Conservation (phyloP, 2,113 vertebrate genomes). For the Eonycteris spelaea region DNA sequence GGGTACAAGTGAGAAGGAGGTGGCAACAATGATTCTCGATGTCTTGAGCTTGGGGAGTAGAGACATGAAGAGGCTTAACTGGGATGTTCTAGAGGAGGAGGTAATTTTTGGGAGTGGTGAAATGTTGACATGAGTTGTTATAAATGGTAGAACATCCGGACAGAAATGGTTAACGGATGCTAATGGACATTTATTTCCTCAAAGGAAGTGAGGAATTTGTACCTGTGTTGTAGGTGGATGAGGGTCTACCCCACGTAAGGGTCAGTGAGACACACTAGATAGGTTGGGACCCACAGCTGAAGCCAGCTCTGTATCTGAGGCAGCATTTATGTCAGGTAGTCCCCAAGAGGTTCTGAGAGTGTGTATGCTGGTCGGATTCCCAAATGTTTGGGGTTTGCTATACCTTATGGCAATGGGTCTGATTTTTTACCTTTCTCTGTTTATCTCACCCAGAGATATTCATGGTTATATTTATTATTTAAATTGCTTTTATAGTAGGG, state of each 20-base stretch:
- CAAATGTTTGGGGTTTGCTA: neutral
- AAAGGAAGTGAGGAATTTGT: neutral
- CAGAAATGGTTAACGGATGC: neutral
- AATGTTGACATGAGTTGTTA: neutral
- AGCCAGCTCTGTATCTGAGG: neutral
- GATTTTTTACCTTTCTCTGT: neutral
- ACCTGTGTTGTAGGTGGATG: neutral
- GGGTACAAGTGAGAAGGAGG: neutral
- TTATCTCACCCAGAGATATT: neutral
- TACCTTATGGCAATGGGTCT: neutral
- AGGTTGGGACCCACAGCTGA: neutral
- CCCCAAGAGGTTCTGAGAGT: neutral
- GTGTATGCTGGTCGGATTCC: neutral
- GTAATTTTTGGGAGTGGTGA: neutral
- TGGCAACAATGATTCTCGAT: neutral
- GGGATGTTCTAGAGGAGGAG: neutral
- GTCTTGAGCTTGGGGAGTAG: neutral
- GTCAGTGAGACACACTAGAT: fast-evolving
- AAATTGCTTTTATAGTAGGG: neutral
- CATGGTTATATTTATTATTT: slow-evolving; percentile 5
- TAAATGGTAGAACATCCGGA: neutral
- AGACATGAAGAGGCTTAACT: neutral
- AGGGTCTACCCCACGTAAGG: neutral
- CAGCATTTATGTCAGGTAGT: no score
- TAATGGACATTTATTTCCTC: neutral